These are phyloP conservation scores for Piprites chloris DNA, from an alignment of 2,113 vertebrate species.

Conservation along the genomic window DNA sequence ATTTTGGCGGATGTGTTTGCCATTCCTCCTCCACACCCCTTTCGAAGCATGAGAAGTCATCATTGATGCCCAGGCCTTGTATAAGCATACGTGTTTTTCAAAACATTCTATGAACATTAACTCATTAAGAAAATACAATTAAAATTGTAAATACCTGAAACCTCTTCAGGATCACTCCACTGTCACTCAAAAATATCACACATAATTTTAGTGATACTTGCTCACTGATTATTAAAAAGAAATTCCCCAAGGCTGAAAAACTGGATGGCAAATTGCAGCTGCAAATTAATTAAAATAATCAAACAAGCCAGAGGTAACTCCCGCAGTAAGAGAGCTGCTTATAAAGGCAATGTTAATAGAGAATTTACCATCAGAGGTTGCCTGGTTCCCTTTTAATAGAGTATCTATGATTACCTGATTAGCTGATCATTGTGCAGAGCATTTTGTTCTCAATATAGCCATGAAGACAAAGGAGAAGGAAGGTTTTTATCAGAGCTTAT, in stretches of 20 bases:
- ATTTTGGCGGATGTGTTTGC: neutral
- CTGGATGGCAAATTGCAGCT: slow-evolving; percentile 27
- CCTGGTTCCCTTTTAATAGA: slow-evolving; percentile 25
- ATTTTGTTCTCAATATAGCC: neutral
- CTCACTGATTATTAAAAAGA: neutral
- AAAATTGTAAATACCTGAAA: neutral
- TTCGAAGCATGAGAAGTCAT: neutral
- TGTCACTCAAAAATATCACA: slow-evolving; percentile 23
- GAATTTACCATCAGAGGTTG: slow-evolving; percentile 3
- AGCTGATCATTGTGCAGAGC: slow-evolving; percentile 2
- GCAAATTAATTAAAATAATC: slow-evolving; percentile 59
- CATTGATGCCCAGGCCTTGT: neutral
- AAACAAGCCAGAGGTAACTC: slow-evolving; percentile 26
- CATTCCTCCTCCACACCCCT: neutral
- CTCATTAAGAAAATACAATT: slow-evolving; percentile 22
- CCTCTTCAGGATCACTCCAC: neutral
- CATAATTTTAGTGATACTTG: slow-evolving; percentile 8
- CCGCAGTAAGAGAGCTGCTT: slow-evolving; percentile 7
- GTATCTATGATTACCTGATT: slow-evolving; percentile 38
- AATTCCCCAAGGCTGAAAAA: slow-evolving; percentile 11
- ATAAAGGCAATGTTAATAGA: slow-evolving; percentile 2
- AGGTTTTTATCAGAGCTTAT: slow-evolving; percentile 16
- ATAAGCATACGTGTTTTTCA: neutral
- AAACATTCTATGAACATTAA: neutral
- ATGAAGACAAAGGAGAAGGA: neutral